Conservation (phyloP, 2,888 invertebrate genomes). For the Leptinotarsa juncta region DNA sequence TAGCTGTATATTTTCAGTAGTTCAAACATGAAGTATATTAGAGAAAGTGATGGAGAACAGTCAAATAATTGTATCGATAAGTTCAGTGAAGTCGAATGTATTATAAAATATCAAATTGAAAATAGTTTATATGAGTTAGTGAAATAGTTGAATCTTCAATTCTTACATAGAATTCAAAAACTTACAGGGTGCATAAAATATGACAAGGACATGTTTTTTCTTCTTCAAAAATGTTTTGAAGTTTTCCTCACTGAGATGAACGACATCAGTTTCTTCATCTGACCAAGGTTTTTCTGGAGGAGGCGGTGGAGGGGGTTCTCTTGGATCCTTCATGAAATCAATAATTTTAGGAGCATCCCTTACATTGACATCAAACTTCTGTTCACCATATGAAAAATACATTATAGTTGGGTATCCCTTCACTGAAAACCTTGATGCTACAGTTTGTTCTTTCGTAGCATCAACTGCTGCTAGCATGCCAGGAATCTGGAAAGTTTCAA, state of each 20-base stretch:
- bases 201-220: conserved; percentile 87
- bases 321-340: conserved; percentile 85
- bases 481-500: conserved; percentile 67
- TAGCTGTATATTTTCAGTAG: no score
- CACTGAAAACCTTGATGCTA: conserved; percentile 78
- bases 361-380: conserved; percentile 82
- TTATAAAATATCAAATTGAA: no score
- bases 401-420: conserved; percentile 86
- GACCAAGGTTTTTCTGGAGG: conserved; percentile 85
- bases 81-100: no score
- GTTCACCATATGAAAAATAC: conserved; percentile 82
- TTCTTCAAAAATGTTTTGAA: conserved; percentile 83
- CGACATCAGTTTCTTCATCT: conserved; percentile 79
- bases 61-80: no score
- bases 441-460: conserved; percentile 79
- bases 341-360: conserved; percentile 83
- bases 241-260: conserved; percentile 79
- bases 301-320: conserved; percentile 85
- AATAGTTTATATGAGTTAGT: no score
- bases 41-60: no score
- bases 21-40: no score
- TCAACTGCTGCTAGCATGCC: conserved; percentile 87
- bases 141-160: no score
- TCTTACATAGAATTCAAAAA: conserved; percentile 50
- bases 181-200: conserved; percentile 95